Base-by-base conservation (phyloP, 2,113 vertebrate species). In the Corythoichthys haematopterus region DNA sequence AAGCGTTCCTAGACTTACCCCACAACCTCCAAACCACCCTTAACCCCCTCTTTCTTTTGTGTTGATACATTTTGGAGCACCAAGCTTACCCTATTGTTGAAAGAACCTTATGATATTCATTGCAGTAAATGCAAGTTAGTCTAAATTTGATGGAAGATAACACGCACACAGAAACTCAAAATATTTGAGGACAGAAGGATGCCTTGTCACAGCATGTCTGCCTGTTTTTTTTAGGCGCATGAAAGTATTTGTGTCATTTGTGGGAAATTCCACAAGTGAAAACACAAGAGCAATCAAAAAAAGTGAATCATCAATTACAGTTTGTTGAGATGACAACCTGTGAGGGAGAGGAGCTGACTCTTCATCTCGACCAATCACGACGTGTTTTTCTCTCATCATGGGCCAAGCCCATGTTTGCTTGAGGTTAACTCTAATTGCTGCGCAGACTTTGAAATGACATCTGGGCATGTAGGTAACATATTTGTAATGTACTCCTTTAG, bases 401-500 rank as follows among this genome's bases (percentile, higher is more conserved):
- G 76, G 56, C 56, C 85, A 73, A 87, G 74, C 74, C 83, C 76
- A 79, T 81, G 78, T 79, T 83, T 79, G 75, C 55, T 79, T 85
- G 83, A 80, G 82, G 84, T 83, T 80, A 36, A 38, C 45, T 12
- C 66, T 70, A 75, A 80, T 81, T 70, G 57, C 64, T 63, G 55
- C 78, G 83, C 74, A 75, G 78, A 81, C 74, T 77, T 64, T 59
- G 59, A 76, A 63, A 73, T 6, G 16, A 62, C 78, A 79, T 80
- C 72, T 76, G 68, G 59, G 53, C 68, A 20, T 56, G 60, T 45
- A 69, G 69, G 67, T 61, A 55, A 14, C 59, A 67, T 64, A 20
- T 72, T 74, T 69, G 51, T 64, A 46, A 64, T 70, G 47, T 59
- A 5, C 35, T 35, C 10, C 74, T 50, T 58, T n/a, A 35, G 35